Evolutionary conservation across 2,888 invertebrate species (phyloP), one percentile per base, ranked within the genome.

Genomic region (Volucella zonaria): DNA sequence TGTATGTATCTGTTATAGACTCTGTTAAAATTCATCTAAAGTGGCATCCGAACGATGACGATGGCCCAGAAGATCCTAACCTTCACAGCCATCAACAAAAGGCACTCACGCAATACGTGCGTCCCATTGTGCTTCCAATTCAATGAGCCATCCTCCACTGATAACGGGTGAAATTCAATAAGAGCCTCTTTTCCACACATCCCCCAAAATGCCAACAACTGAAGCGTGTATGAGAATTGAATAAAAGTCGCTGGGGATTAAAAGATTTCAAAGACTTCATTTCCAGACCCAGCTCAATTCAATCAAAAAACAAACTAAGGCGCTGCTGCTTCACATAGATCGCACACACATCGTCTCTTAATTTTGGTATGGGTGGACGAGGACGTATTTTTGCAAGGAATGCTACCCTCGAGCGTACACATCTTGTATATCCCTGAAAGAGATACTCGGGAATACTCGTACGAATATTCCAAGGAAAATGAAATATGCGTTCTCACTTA

Each of bases 91-190:
- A 76, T 62, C 68, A 85, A 81, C 81, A 85, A 85, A 85, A 81
- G 85, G 76, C 76, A 85, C 81, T 85, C 85, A 85, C 85, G 85
- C 85, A 85, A 81, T 85, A 85, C 85, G 85, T 85, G 85, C 85
- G 85, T 81, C 81, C 81, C 73, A 85, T 85, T 85, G 85, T 85
- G 85, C 76, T 85, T 85, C 76, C 85, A 80, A 85, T 81, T 81
- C 49, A 85, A 85, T 81, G 85, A 85, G 73, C 81, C 85, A 77
- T 85, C 73, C 81, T 31, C 81, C 43, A 59, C 81, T 81, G 85
- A 85, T 85, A 85, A 85, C 80, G 85, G 85, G 81, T 73, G 62
- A 81, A 85, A 85, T 85, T 85, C 85, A 85, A 85, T 85, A 85
- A 81, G 61, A 77, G n/a, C 4, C 31, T 31, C 31, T 31, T 31